These are phyloP conservation scores for Microcebus ravelobensis DNA, from an alignment of 2,113 vertebrate species.

Conservation along the genomic window DNA sequence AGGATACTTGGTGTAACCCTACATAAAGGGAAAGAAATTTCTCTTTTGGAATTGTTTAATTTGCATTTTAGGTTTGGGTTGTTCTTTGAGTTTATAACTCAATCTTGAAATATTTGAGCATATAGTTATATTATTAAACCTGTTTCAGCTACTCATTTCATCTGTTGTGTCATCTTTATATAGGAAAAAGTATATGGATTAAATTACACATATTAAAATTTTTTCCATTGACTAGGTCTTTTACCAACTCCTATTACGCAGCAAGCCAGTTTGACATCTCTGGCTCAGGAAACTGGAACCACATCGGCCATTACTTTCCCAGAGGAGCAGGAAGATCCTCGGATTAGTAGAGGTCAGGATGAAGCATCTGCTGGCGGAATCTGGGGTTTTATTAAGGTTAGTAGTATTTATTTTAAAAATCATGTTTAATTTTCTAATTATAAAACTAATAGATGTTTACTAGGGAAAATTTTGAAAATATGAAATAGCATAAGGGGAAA, in stretches of 20 bases:
- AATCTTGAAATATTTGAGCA: neutral
- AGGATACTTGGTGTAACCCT: neutral
- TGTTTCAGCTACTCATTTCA: neutral
- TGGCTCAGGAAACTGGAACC: conserved; percentile 81
- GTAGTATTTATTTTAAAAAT: neutral
- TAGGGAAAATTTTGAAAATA: conserved; percentile 44
- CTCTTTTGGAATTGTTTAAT: conserved; percentile 1
- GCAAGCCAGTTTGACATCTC: conserved; percentile 81
- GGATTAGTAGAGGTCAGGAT: conserved; percentile 69
- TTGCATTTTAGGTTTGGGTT: conserved; percentile 11
- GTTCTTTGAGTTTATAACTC: conserved; percentile 11
- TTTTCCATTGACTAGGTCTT: conserved; percentile 80
- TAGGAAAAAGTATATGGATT: conserved; percentile 35
- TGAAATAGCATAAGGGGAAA: neutral
- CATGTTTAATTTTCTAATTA: neutral
- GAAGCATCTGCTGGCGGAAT: conserved; percentile 88
- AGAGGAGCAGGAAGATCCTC: conserved; percentile 92
- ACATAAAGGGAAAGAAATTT: neutral
- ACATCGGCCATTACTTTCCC: conserved; percentile 96
- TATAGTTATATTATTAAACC: conserved; percentile 1
- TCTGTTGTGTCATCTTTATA: conserved; percentile 12
- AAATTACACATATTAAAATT: conserved; percentile 20
- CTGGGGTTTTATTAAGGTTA: conserved; percentile 97
- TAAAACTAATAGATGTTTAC: neutral
- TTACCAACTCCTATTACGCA: conserved; percentile 89